These are phyloP conservation scores for Cyaniris semiargus DNA, from an alignment of 2,888 invertebrate species.

Conservation along the genomic window DNA sequence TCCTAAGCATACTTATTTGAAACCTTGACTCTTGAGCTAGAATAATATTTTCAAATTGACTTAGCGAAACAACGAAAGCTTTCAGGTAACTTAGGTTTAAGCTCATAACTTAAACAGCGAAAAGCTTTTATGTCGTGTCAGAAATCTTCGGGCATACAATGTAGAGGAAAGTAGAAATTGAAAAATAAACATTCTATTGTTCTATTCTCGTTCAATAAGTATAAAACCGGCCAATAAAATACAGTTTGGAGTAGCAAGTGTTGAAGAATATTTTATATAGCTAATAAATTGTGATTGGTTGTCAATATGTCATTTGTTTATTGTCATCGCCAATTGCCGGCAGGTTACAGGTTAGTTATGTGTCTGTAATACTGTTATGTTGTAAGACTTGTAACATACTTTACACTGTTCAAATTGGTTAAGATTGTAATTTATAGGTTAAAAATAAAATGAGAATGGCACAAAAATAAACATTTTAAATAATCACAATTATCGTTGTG, in stretches of 20 bases:
- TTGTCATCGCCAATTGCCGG: conserved; percentile 1
- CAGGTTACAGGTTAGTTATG: conserved; percentile 5
- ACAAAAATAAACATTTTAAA: not conserved
- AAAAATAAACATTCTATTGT: conserved; percentile 6
- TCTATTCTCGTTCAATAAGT: not conserved
- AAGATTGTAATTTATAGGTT: not conserved
- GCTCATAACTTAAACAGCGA: not conserved
- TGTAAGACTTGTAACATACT: not conserved
- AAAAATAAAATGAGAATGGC: not conserved
- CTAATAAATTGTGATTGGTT: conserved; percentile 6
- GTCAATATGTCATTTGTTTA: conserved; percentile 16
- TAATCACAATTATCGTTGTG: too few species aligned
- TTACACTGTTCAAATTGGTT: not conserved
- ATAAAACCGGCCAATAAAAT: not conserved
- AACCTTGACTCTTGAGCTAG: not conserved
- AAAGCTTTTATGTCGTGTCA: conserved; percentile 3
- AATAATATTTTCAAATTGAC: not conserved
- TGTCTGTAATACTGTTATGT: not conserved
- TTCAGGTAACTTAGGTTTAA: not conserved
- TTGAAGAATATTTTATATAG: conserved; percentile 9
- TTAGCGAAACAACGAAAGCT: not conserved
- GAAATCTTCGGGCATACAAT: conserved; percentile 17
- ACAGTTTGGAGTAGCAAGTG: not conserved
- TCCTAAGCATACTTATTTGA: not conserved
- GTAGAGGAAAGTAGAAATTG: conserved; percentile 15